Base-by-base conservation (phyloP, 2,797 vertebrate species). In the Poecile montanus region DNA sequence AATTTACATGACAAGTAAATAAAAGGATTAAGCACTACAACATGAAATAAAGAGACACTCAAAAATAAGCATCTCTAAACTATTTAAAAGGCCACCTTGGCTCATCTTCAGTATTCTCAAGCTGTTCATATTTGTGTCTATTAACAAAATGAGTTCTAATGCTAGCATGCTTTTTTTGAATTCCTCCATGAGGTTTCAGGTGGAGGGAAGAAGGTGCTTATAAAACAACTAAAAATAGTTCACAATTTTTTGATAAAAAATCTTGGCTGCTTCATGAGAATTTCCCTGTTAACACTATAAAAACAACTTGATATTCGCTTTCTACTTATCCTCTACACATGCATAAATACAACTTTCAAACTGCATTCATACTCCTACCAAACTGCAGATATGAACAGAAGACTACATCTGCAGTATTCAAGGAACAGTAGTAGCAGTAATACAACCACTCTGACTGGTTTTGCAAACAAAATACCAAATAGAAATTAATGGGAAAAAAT, bases 1-100 rank as follows among this genome's bases (percentile, higher is more conserved):
- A 95, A 94, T 81, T 91, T 70, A 92, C 67, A 45, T 29, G 56
- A 88, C 72, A 82, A 79, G 77, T 42, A 95, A 94, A 95, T 93
- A 96, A 89, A 95, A 95, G 79, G 84, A 79, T 71, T 86, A 92
- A 88, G n/a, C 50, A 58, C 16, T 68, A 75, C 21, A 66, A 65
- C 26, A 51, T 14, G 63, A 74, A 97, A 90, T 56, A 79, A 68
- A 84, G 30, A 73, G 67, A 85, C 51, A 75, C 57, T 91, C 83
- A 84, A 86, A 91, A 85, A 42, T 58, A 95, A 87, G 90, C 48
- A 81, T 71, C 47, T 91, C 61, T 85, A 65, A 91, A 89, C 54
- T 91, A 92, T 67, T 86, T 88, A 86, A 92, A 94, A 56, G 42
- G 27, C 85, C 47, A 67, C 76, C 75, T 77, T 87, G 67, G 91